A percentile compares a stretch with the other conserved stretches of the same genome.
phyloP scores from a whole-genome alignment of 1,140 invertebrate species.

The Drosophila triauraria region DNA sequence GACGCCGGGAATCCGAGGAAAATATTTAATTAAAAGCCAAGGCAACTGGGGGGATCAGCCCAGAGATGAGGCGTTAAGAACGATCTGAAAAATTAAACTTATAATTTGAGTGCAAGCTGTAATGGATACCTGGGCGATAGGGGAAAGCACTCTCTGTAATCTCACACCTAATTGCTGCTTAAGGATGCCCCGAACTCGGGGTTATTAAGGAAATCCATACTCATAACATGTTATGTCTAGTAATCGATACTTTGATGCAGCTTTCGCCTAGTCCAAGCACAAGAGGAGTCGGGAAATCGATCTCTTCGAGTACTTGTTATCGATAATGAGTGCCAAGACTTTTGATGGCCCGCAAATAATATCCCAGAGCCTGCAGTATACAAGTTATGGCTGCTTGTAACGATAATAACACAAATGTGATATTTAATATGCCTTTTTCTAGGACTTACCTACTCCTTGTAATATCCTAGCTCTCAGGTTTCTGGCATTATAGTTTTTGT shows the following conservation, averaged over 20 bases:
- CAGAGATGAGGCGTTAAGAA: background rate
- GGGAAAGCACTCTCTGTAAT: slow-evolving; percentile 3
- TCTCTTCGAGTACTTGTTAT: slow-evolving; percentile 31
- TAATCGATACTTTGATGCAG: slow-evolving; percentile 21
- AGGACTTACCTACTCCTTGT: too few species aligned
- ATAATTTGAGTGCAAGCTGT: background rate
- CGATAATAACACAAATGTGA: background rate
- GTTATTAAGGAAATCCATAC: slow-evolving; percentile 4
- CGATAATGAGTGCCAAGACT: slow-evolving; percentile 26
- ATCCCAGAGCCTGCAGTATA: slow-evolving; percentile 1
- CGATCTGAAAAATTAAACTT: slow-evolving; percentile 2
- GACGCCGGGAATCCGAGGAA: slow-evolving; percentile 7
- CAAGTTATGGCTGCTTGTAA: slow-evolving; percentile 3
- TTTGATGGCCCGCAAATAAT: slow-evolving; percentile 31
- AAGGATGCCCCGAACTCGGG: background rate
- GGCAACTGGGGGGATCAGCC: slow-evolving; percentile 13
- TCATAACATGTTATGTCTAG: background rate
- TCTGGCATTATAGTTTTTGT: too few species aligned
- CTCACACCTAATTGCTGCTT: background rate
- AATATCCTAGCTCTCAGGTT: too few species aligned
- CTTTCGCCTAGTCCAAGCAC: background rate
- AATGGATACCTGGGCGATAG: slow-evolving; percentile 8
- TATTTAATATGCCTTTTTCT: background rate
- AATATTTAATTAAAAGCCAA: slow-evolving; percentile 50
- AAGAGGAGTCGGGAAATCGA: slow-evolving; percentile 13